phyloP scores from a whole-genome alignment of 2,113 vertebrate genomes.

The Vulpes ferrilata region DNA sequence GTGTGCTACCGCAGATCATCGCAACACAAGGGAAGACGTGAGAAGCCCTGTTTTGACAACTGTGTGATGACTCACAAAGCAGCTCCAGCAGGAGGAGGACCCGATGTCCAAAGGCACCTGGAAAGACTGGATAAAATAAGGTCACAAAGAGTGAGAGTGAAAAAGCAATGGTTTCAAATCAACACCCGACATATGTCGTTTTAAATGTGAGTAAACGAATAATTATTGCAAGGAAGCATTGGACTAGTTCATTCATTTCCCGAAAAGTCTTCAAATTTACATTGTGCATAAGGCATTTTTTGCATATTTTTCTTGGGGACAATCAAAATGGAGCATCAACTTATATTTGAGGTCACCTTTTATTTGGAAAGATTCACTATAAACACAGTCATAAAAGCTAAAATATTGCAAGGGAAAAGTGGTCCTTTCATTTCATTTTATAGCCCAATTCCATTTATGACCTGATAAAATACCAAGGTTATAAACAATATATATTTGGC shows the following conservation, averaged over 20 bases:
- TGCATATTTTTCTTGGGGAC: background rate
- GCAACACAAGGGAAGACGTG: background rate
- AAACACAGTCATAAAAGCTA: slow-evolving; percentile 46
- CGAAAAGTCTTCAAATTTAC: slow-evolving; percentile 25
- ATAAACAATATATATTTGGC: background rate
- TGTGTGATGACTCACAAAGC: background rate
- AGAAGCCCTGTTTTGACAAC: background rate
- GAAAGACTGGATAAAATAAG: background rate
- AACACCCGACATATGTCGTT: background rate
- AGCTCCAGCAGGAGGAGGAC: background rate
- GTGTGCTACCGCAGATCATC: background rate
- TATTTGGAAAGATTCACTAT: slow-evolving; percentile 20
- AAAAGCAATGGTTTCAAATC: slow-evolving; percentile 14
- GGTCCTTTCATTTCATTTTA: slow-evolving; percentile 49
- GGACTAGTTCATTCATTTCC: background rate
- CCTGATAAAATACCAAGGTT: slow-evolving; percentile 54
- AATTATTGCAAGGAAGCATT: background rate
- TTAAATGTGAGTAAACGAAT: background rate
- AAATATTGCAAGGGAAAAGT: slow-evolving; percentile 48
- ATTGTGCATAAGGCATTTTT: background rate
- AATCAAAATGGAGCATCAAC: background rate
- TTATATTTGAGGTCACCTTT: slow-evolving; percentile 56
- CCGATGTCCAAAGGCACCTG: background rate
- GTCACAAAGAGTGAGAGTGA: background rate
- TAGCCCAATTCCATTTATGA: slow-evolving; percentile 37